A percentile compares a stretch with the other conserved stretches of the same genome.
These are phyloP conservation scores for Gymnoscelis rufifasciata DNA, from an alignment of 2,888 invertebrate species.

Conservation along the genomic window DNA sequence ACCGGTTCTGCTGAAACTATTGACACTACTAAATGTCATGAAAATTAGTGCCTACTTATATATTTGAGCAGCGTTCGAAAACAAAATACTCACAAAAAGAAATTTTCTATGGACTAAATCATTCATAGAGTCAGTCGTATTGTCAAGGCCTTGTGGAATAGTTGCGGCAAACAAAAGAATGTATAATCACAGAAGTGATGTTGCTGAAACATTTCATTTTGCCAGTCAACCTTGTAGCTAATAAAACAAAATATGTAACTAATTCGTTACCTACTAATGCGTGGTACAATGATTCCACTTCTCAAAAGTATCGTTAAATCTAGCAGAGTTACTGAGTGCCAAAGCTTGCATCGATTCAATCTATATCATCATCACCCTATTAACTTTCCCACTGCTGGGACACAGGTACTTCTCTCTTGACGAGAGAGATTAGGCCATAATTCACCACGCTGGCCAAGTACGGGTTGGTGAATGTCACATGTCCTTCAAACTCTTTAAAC, in stretches of 20 bases:
- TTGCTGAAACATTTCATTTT: constrained; percentile 22
- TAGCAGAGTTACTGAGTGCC: not conserved
- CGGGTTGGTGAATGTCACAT: no score
- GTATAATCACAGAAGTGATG: constrained; percentile 45
- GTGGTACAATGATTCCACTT: constrained; percentile 9
- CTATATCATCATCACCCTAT: no score
- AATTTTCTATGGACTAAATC: constrained; percentile 51
- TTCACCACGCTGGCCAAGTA: no score
- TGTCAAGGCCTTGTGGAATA: constrained; percentile 59
- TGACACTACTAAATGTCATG: constrained; percentile 43
- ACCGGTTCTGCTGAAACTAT: constrained; percentile 35
- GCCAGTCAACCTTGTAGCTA: constrained; percentile 31
- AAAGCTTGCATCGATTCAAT: no score
- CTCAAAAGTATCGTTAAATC: no score
- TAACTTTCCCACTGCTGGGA: no score
- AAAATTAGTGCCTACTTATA: constrained; percentile 58
- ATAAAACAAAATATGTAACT: constrained; percentile 24
- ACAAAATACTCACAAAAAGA: constrained; percentile 45
- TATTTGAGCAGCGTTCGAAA: constrained; percentile 49
- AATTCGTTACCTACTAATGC: constrained; percentile 24
- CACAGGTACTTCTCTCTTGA: no score
- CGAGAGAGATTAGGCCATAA: no score
- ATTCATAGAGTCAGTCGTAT: constrained; percentile 38
- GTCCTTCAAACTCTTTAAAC: no score
- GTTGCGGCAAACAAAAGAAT: constrained; percentile 67